These are phyloP conservation scores for Chelidonichthys spinosus DNA, from an alignment of 2,797 vertebrate genomes.

Conservation along the genomic window DNA sequence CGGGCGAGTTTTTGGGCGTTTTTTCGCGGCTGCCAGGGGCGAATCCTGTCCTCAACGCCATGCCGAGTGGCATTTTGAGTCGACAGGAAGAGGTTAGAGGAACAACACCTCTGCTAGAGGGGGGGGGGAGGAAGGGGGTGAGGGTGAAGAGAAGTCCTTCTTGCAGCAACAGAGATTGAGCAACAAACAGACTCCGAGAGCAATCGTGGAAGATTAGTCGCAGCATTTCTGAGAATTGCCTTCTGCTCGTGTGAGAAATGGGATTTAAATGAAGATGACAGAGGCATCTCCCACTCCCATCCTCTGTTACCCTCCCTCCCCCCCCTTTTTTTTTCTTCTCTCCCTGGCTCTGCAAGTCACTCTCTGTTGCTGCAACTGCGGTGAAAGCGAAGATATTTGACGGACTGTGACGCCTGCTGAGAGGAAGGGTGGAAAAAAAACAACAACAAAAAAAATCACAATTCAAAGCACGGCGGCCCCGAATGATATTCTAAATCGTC, in stretches of 20 bases:
- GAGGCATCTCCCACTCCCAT: constrained; percentile 30
- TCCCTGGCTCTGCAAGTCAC: constrained; percentile 1
- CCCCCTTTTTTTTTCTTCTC: background rate
- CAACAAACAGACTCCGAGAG: constrained; percentile 21
- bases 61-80: constrained; percentile 56
- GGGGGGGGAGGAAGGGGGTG: background rate
- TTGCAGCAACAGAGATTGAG: constrained; percentile 47
- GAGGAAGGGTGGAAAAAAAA: background rate
- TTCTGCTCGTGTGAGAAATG: constrained; percentile 42
- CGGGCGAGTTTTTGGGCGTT: background rate
- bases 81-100: constrained; percentile 73
- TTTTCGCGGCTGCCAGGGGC: constrained; percentile 23
- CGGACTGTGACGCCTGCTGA: constrained; percentile 28
- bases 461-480: background rate
- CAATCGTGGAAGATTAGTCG: constrained; percentile 15
- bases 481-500: background rate
- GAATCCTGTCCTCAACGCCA: constrained; percentile 44
- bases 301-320: constrained; percentile 29
- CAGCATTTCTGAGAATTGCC: constrained; percentile 1
- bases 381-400: constrained; percentile 62
- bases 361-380: constrained; percentile 57
- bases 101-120: constrained; percentile 37
- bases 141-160: background rate
- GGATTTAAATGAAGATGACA: constrained; percentile 68
- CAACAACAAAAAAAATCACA: background rate